Evolutionary conservation across 2,888 invertebrate genomes (phyloP).

Genomic region (Melinaea menophilus): DNA sequence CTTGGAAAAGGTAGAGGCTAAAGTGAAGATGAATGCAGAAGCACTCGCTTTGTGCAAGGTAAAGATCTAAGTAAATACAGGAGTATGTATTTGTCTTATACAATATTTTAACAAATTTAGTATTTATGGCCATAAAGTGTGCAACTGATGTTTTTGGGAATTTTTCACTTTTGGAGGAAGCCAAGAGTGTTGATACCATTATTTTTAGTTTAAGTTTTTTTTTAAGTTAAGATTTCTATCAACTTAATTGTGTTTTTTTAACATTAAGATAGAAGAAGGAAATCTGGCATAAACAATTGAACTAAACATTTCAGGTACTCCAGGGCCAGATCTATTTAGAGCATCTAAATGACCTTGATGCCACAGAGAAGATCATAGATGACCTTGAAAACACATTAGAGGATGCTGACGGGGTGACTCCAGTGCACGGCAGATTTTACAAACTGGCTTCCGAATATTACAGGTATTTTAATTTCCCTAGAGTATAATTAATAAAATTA

Average conservation of each 20-base stretch:
- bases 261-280: too few species aligned
- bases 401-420: conserved; percentile 93
- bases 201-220: too few species aligned
- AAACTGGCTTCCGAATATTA: conserved; percentile 95
- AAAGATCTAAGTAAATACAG: conserved; percentile 28
- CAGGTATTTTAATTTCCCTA: conserved; percentile 60
- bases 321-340: conserved; percentile 89
- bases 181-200: too few species aligned
- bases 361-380: conserved; percentile 91
- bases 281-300: not conserved
- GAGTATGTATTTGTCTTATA: not conserved
- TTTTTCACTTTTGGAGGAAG: too few species aligned
- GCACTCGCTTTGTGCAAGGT: conserved; percentile 92
- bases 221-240: too few species aligned
- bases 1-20: conserved; percentile 91
- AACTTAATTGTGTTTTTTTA: too few species aligned
- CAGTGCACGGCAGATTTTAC: conserved; percentile 96
- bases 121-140: too few species aligned
- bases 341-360: conserved; percentile 85
- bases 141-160: too few species aligned
- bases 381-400: conserved; percentile 91
- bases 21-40: conserved; percentile 91
- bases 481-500: too few species aligned
- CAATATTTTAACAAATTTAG: too few species aligned
- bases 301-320: conserved; percentile 78